Evolutionary conservation across 2,113 vertebrate species (phyloP).

Genomic region (Anolis sagrei): DNA sequence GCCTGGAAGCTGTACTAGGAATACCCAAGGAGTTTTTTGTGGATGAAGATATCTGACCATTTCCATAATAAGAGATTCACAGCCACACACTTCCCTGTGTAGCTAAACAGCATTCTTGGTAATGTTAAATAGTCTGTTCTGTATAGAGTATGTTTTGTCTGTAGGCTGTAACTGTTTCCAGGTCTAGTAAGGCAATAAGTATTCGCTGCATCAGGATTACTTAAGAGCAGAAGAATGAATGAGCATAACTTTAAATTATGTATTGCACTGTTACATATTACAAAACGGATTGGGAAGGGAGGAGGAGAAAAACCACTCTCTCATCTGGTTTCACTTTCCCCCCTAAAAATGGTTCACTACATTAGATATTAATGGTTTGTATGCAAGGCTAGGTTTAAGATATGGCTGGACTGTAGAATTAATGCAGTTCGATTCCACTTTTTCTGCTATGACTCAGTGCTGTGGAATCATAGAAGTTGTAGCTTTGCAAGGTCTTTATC

Average conservation of each 20-base stretch:
- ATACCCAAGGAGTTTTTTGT: slow-evolving; percentile 49
- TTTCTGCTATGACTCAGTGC: too few species aligned
- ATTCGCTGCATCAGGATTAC: slow-evolving; percentile 1
- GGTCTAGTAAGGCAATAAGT: slow-evolving; percentile 24
- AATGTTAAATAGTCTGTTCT: slow-evolving; percentile 22
- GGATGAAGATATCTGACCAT: slow-evolving; percentile 40
- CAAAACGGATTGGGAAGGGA: rapidly evolving
- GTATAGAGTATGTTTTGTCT: slow-evolving; percentile 7
- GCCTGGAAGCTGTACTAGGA: slow-evolving; percentile 46
- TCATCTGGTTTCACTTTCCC: not conserved
- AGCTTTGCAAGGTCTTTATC: too few species aligned
- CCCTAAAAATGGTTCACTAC: not conserved
- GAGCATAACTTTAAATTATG: slow-evolving; percentile 40
- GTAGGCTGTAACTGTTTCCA: slow-evolving; percentile 33
- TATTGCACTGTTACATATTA: slow-evolving; percentile 29
- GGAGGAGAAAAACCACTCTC: not conserved
- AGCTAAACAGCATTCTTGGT: rapidly evolving
- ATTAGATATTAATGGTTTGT: not conserved
- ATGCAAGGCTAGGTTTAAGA: too few species aligned
- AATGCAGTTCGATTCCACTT: too few species aligned
- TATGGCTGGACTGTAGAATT: too few species aligned
- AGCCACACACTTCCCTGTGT: slow-evolving; percentile 21
- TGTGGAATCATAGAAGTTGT: too few species aligned
- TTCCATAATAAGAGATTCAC: slow-evolving; percentile 48
- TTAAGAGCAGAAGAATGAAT: slow-evolving; percentile 43